Percentiles rank a stretch among this genome's conserved stretches.
Conservation (phyloP, 2,888 invertebrate genomes). For the Synergus laeviventris region DNA sequence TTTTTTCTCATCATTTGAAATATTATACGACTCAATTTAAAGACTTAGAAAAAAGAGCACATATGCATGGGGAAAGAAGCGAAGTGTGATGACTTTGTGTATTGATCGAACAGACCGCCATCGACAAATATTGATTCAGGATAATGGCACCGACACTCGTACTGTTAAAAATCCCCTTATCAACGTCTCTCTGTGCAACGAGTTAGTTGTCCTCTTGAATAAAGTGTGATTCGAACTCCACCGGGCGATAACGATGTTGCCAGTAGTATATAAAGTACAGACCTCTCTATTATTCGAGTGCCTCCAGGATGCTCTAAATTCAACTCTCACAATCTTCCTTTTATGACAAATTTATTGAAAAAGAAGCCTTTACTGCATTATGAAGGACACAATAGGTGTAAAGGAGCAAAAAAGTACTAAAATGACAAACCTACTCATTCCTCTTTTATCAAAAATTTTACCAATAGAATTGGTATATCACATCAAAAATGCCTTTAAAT, state of each 20-base stretch:
- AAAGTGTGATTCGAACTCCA: slow-evolving; percentile 34
- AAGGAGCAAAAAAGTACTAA: neutral
- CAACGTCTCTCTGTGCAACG: slow-evolving; percentile 23
- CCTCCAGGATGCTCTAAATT: slow-evolving; percentile 29
- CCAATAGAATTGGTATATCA: slow-evolving; percentile 5
- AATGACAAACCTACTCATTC: neutral
- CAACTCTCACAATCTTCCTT: slow-evolving; percentile 7
- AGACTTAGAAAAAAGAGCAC: neutral
- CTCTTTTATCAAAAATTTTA: neutral
- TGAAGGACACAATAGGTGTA: neutral
- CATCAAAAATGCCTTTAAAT: slow-evolving; percentile 23
- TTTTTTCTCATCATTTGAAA: too few species aligned
- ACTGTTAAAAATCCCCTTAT: slow-evolving; percentile 39
- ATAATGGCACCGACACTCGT: slow-evolving; percentile 32
- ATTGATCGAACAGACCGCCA: slow-evolving; percentile 12
- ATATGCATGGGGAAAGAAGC: neutral
- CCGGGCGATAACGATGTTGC: slow-evolving; percentile 33
- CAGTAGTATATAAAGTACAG: slow-evolving; percentile 30
- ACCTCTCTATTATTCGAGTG: slow-evolving; percentile 35
- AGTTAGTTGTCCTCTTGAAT: slow-evolving; percentile 38
- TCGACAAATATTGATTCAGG: slow-evolving; percentile 28
- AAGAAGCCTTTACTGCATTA: neutral
- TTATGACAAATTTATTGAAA: neutral
- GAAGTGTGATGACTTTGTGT: slow-evolving; percentile 1
- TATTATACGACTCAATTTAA: too few species aligned